Evolutionary conservation across 1,140 invertebrate species (phyloP).

Genomic region (Stenopsyche tienmushanensis): DNA sequence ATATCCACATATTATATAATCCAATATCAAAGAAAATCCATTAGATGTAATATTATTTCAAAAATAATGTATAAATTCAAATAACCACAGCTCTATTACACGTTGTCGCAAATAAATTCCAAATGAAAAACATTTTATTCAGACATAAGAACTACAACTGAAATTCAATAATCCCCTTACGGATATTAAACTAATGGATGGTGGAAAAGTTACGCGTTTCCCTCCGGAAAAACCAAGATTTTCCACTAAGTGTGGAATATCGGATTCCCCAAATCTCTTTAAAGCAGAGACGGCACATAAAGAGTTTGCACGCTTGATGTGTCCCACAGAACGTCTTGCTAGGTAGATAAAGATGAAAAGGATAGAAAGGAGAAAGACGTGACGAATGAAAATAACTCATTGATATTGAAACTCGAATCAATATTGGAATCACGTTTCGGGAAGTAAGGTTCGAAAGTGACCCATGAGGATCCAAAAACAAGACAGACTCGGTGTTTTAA

Average conservation of each 20-base stretch:
- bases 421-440: background rate
- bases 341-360: background rate
- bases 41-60: too few species aligned
- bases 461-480: too few species aligned
- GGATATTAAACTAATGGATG: too few species aligned
- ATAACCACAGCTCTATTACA: too few species aligned
- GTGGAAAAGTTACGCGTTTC: background rate
- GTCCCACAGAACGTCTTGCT: too few species aligned
- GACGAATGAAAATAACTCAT: background rate
- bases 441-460: too few species aligned
- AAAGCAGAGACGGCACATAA: background rate
- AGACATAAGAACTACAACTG: background rate
- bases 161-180: slow-evolving; percentile 1
- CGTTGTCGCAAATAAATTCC: too few species aligned
- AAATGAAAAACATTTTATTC: slow-evolving; percentile 8
- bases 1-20: too few species aligned
- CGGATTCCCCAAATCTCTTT: background rate
- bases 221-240: background rate
- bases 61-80: too few species aligned
- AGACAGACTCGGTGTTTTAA: too few species aligned
- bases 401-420: background rate
- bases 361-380: background rate
- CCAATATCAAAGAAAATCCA: too few species aligned
- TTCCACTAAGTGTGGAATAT: slow-evolving; percentile 4
- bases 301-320: too few species aligned